Percentiles rank a stretch among this genome's conserved stretches.
Evolutionary conservation across 2,797 vertebrate genomes (phyloP).

Genomic region (Microtus obscurus): DNA sequence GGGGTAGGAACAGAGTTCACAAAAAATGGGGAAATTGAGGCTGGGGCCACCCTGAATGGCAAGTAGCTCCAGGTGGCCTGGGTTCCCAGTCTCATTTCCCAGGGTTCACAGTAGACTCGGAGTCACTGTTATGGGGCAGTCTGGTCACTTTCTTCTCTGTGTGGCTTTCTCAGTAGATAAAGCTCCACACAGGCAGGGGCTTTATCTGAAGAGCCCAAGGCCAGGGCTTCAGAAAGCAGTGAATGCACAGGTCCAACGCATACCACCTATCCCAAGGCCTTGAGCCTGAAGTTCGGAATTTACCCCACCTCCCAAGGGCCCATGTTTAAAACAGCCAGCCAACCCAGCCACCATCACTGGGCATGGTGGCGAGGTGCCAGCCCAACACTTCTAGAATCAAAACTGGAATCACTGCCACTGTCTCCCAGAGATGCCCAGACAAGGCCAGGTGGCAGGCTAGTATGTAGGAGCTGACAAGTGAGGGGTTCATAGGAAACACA

Average conservation of each 20-base stretch:
- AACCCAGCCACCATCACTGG: background rate
- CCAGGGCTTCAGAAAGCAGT: background rate
- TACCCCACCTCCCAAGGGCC: background rate
- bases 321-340: background rate
- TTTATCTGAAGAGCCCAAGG: background rate
- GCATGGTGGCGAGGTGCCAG: background rate
- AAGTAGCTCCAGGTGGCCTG: background rate
- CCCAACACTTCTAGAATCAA: background rate
- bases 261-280: background rate
- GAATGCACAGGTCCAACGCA: background rate
- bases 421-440: background rate
- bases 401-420: background rate
- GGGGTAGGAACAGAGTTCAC: background rate
- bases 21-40: background rate
- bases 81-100: background rate
- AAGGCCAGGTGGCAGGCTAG: background rate
- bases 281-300: background rate
- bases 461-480: background rate
- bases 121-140: fast-evolving
- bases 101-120: background rate
- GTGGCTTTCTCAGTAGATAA: background rate
- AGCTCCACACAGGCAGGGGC: background rate
- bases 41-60: background rate
- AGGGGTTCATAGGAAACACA: background rate
- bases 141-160: background rate